Conservation (phyloP, 2,113 vertebrate species). For the Amblyornis subalaris region DNA sequence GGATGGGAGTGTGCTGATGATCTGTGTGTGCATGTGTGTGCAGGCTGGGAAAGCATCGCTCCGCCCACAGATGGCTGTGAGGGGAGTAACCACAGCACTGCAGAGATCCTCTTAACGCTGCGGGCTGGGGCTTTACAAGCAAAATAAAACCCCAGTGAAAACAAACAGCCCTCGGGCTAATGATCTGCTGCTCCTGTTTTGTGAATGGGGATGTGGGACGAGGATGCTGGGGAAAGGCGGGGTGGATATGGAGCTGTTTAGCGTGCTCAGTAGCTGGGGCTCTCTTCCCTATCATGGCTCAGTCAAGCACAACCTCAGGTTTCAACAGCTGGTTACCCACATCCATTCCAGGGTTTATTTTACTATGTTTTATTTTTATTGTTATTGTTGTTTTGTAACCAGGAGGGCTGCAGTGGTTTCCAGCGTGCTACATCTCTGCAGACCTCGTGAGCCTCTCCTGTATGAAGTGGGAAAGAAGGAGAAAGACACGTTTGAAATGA, state of each 20-base stretch:
- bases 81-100: not conserved
- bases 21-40: not conserved
- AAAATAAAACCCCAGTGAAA: not conserved
- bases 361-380: constrained; percentile 18
- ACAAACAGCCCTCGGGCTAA: not conserved
- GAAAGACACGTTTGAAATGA: not conserved
- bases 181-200: not conserved
- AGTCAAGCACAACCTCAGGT: constrained; percentile 32
- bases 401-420: constrained; percentile 20
- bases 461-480: not conserved
- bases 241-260: constrained; percentile 25
- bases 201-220: not conserved
- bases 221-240: not conserved
- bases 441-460: not conserved
- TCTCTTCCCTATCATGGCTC: constrained; percentile 15
- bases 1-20: rapidly evolving
- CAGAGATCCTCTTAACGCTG: not conserved
- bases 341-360: constrained; percentile 28
- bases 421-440: not conserved
- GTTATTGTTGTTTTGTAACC: constrained; percentile 25
- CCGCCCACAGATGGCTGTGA: not conserved
- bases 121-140: constrained; percentile 23
- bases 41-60: not conserved
- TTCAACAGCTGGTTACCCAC: constrained; percentile 60
- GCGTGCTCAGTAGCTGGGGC: not conserved